phyloP scores from a whole-genome alignment of 2,888 invertebrate species.

The Thera obeliscata region DNA sequence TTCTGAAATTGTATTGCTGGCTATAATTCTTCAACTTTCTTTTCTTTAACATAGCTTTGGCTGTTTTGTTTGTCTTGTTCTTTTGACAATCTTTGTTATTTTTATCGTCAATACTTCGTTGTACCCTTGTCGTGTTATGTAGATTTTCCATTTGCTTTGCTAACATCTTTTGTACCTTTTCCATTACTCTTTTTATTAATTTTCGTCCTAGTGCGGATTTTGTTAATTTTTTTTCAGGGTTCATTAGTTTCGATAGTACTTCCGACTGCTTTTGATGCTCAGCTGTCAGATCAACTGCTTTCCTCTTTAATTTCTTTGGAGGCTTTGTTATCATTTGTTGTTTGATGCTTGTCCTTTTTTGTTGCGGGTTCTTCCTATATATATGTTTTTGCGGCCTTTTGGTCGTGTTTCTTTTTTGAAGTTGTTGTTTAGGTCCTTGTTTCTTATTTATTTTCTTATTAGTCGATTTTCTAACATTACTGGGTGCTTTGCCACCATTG shows the following conservation, averaged over 20 bases:
- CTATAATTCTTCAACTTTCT: neutral
- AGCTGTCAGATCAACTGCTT: constrained; percentile 1
- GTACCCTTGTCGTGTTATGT: constrained; percentile 15
- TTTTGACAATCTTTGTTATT: constrained; percentile 18
- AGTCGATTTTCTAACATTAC: constrained; percentile 28
- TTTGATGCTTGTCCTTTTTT: neutral
- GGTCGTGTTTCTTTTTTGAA: constrained; percentile 15
- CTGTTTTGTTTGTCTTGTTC: constrained; percentile 14
- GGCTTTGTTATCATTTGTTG: constrained; percentile 12
- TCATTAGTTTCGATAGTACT: constrained; percentile 23
- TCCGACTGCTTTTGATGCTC: neutral
- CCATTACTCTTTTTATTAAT: constrained; percentile 53
- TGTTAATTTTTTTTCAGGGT: constrained; percentile 27
- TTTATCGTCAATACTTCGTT: constrained; percentile 19
- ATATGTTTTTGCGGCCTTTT: constrained; percentile 15
- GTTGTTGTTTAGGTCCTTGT: constrained; percentile 30
- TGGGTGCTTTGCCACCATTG: constrained; percentile 6
- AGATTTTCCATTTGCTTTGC: constrained; percentile 44
- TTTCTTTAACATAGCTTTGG: neutral
- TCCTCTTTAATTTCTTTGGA: constrained; percentile 25
- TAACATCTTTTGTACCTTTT: constrained; percentile 52
- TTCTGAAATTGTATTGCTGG: constrained; percentile 1
- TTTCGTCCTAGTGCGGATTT: constrained; percentile 37
- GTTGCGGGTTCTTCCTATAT: constrained; percentile 2
- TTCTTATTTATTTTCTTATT: constrained; percentile 10